Evolutionary conservation across 2,113 vertebrate species (phyloP).

Genomic region (Zosterops pallidus): DNA sequence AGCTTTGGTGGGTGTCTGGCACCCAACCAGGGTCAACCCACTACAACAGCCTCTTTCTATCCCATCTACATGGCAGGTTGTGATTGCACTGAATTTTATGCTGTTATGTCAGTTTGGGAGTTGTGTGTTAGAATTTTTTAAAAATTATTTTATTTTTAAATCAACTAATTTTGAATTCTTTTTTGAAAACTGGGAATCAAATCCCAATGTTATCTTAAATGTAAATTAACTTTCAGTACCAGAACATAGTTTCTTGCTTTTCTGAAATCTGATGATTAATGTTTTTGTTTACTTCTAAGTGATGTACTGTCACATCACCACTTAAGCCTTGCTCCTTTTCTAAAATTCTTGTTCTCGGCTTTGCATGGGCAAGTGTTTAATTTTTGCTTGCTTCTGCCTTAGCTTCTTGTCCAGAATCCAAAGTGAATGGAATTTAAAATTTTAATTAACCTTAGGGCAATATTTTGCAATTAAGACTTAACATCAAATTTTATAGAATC

Average conservation of each 20-base stretch:
- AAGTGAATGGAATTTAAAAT: not conserved
- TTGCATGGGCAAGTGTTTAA: not conserved
- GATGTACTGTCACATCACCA: not conserved
- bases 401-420: not conserved
- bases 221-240: not conserved
- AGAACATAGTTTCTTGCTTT: not conserved
- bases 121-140: not conserved
- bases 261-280: conserved; percentile 48
- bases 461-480: not conserved
- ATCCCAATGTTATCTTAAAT: not conserved
- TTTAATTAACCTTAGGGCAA: not conserved
- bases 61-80: not conserved
- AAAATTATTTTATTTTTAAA: not conserved
- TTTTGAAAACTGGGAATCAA: not conserved
- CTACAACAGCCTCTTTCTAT: not conserved
- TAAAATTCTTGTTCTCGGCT: not conserved
- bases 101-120: not conserved
- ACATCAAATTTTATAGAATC: not conserved
- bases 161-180: not conserved
- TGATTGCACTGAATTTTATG: not conserved
- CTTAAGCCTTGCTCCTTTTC: not conserved
- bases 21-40: not conserved
- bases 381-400: not conserved
- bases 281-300: conserved; percentile 18
- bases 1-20: not conserved